Base-by-base conservation (phyloP, 2,797 vertebrate genomes). In the Tadarida brasiliensis region DNA sequence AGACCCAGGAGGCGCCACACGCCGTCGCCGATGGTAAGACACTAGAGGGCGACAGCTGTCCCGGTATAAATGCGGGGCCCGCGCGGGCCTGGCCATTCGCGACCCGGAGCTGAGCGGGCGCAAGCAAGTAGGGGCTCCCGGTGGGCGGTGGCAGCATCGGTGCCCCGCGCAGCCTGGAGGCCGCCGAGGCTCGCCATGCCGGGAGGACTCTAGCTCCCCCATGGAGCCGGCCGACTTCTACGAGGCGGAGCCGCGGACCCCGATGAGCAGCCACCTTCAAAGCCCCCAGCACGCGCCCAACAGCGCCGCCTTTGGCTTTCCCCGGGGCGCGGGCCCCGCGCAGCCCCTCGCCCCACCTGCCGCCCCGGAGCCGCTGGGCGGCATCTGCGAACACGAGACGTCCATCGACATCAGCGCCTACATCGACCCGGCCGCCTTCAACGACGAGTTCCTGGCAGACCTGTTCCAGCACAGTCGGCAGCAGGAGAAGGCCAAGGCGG, bases 361-460 rank as follows among this genome's bases (percentile, higher is more conserved):
- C 85, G 98, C 98, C 97, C 97, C 98, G 93, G 98, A 98, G 95
- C 99, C 99, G 96, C 98, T 99, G 97, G 98, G 98, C 24, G 99
- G 99, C 88, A 99, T 99, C 98, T 99, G 99, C 96, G 99, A 99
- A 98, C 99, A 99, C 99, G 99, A 99, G 98, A 99, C 99, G 97
- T 99, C 99, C 96, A 99, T 99, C 97, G 99, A 99, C 98, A 99
- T 99, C 98, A 99, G 99, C 98, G 99, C 99, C 77, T 99, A 99
- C 98, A 99, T 99, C 96, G 99, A 99, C 98, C 99, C 99, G 26
- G 98, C 99, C 49, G 99, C 99, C 49, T 99, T 99, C 97, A 99
- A 99, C 99, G 99, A 99, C 99, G 99, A 99, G 98, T 99, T 99
- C 98, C 98, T 99, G 98, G 99, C 99, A 24, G 99, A 99, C 97